phyloP scores from a whole-genome alignment of 2,888 invertebrate species.

The Orchestes rusci region DNA sequence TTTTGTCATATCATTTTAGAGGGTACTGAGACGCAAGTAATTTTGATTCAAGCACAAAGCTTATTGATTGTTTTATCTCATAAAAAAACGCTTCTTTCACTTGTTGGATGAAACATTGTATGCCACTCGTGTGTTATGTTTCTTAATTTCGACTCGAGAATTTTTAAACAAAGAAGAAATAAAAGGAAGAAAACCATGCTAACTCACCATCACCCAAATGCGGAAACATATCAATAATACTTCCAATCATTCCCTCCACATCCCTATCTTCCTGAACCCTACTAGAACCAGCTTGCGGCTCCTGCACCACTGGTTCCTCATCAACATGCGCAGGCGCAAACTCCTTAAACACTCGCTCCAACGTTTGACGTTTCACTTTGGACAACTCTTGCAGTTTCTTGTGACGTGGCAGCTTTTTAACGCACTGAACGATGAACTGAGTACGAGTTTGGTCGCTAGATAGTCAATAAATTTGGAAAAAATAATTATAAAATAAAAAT shows the following conservation, averaged over 20 bases:
- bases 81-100: too few relatives aligned
- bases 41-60: too few relatives aligned
- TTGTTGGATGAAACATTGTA: too few relatives aligned
- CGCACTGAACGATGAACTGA: conserved; percentile 36
- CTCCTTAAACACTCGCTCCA: conserved; percentile 29
- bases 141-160: too few relatives aligned
- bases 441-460: conserved; percentile 39
- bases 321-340: conserved; percentile 27
- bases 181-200: not conserved
- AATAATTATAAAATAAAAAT: conserved; percentile 28
- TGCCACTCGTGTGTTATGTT: too few relatives aligned
- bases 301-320: conserved; percentile 18
- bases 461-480: conserved; percentile 14
- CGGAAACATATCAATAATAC: conserved; percentile 58
- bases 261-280: conserved; percentile 23
- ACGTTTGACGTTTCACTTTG: conserved; percentile 24
- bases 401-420: conserved; percentile 33
- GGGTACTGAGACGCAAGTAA: too few relatives aligned
- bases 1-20: too few relatives aligned
- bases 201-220: conserved; percentile 65
- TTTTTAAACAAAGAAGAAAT: not conserved
- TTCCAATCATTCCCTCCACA: conserved; percentile 43
- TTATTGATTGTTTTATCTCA: too few relatives aligned
- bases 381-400: conserved; percentile 29
- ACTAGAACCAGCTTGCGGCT: conserved; percentile 25